Evolutionary conservation across 1,140 invertebrate genomes (phyloP), one percentile per base, ranked within the genome.

Genomic region (Hycleus cichorii): DNA sequence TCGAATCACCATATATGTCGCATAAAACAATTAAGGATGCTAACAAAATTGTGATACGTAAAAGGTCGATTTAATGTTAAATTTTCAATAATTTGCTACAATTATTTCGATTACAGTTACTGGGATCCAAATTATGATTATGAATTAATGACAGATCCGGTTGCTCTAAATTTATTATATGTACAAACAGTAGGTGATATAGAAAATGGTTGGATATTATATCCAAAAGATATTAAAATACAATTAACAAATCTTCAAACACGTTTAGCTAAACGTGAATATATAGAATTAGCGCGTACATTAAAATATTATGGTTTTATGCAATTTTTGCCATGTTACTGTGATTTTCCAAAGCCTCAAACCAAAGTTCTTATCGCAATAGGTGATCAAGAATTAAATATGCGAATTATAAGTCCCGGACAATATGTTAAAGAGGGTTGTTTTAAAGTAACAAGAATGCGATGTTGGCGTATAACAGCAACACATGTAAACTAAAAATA

Each of bases 401-500:
- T 93, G 62, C 78, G 84, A 53, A 76, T 79, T 58, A 48, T 71
- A 25, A 56, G 69, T 1, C 62, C 67, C n/a, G 70, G 70, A 2
- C 67, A 75, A 18, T 76, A 81, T 63, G 73, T 82, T 3, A 82
- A 81, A 69, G 93, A 97, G 75, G 85, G 88, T 10, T 79, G 81
- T 66, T 97, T 95, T 72, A 91, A 93, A 77, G 91, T 97, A 4
- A 96, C 94, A 1, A 80, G 94, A 63, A 97, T 98, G 87, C 82
- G 90, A 62, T 96, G 94, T 67, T 98, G 95, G 95, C 81, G 94
- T 63, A 94, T 98, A n/a, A 95, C 90, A 24, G 92, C 88, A 0
- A 76, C 88, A 58, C 88, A 89, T 70, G 90, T 93, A 75, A 83
- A 80, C 18, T 43, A 25, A 2, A 25, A 25, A 24, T 32, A 12